Base-by-base conservation (phyloP, 2,888 invertebrate species). In the Lamellibrachia columna region DNA sequence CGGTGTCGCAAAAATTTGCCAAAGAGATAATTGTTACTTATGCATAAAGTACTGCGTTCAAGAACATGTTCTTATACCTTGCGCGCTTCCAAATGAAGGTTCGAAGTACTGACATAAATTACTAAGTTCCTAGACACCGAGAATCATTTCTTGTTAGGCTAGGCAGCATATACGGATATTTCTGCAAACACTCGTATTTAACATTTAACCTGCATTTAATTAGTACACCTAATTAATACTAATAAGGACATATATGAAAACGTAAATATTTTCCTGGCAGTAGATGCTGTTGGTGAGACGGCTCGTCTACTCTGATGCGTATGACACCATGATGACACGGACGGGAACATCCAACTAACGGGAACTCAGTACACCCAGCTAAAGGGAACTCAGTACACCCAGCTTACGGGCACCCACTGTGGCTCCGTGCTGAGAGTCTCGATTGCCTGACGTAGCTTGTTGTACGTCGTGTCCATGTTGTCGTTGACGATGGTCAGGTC, bases 401-500 rank as follows among this genome's bases (percentile, higher is more conserved):
- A 96, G 93, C 95, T 95, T 91, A 96, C 95, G 90, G 98, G 99
- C 94, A 99, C 99, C 99, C 99, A 99, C 97, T 99, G 99, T 22
- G 99, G 99, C 96, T 99, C 99, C 91, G 99, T 97, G 96, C 99
- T 99, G 95, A 99, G 97, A 95, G 98, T 98, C 97, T 99, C 99
- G 96, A 99, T 98, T 97, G 99, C 99, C 95, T 98, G 98, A 95
- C 99, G 97, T 94, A 99, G 97, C 97, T 99, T 98, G 96, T 98
- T 98, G 97, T 99, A 99, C 94, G 99, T 98, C 94, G 99, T 98
- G 96, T 99, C 99, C 92, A 99, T 98, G 96, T 99, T 99, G 96
- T 98, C 99, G 97, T 99, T 99, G 95, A 99, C 98, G 96, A 99
- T 98, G 95, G 99, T 98, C 98, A 99, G 98, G 97, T 99, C 99